Conservation (phyloP, 2,888 invertebrate genomes). For the Yponomeuta cagnagella region DNA sequence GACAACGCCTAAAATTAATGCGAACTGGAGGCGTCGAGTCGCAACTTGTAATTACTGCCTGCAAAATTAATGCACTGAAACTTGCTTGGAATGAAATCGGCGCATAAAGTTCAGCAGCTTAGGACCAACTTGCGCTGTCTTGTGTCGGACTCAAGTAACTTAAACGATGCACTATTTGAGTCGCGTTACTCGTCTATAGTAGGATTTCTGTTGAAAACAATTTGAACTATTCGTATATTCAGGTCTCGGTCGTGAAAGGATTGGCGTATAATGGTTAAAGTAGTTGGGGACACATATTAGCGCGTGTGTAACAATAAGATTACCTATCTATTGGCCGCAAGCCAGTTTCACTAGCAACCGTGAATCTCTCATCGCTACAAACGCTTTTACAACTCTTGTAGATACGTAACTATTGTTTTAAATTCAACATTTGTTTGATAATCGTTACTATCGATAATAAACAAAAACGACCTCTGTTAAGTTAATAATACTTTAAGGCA, state of each 20-base stretch:
- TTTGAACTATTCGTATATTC: neutral
- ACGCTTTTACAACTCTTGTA: neutral
- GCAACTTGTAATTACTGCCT: constrained; percentile 71
- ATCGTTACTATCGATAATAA: neutral
- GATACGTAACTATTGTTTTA: neutral
- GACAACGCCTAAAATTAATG: constrained; percentile 66
- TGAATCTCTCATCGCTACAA: neutral
- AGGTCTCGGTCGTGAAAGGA: constrained; percentile 38
- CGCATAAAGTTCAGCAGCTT: constrained; percentile 51
- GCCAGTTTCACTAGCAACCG: constrained; percentile 58
- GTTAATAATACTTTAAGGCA: neutral
- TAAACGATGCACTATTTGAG: constrained; percentile 2
- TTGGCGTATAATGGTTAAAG: constrained; percentile 49
- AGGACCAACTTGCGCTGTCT: constrained; percentile 17
- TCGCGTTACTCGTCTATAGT: neutral
- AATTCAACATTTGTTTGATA: neutral
- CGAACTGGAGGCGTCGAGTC: constrained; percentile 61
- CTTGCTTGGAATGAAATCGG: constrained; percentile 70
- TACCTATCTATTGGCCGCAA: constrained; percentile 50
- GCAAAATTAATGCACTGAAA: constrained; percentile 73
- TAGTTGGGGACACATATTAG: constrained; percentile 45
- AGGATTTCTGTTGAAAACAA: neutral
- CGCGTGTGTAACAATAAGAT: constrained; percentile 65
- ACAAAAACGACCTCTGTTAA: neutral
- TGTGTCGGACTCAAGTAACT: neutral